These are phyloP conservation scores for Avahi laniger DNA, from an alignment of 2,797 vertebrate species.

Conservation along the genomic window DNA sequence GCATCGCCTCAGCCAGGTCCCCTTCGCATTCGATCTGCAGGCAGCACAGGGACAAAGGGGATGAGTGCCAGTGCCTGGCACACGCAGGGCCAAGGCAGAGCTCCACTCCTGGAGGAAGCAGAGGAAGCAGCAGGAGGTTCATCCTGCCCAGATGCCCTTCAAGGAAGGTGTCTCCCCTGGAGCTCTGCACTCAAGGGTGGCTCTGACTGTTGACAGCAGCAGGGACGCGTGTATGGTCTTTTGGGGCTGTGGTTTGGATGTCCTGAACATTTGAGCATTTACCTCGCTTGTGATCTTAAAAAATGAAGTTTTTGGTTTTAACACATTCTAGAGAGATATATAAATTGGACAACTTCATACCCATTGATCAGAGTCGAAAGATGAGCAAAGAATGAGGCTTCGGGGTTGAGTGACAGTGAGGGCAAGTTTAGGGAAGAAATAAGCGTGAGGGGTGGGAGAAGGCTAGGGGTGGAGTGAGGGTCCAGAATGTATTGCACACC, in stretches of 20 bases:
- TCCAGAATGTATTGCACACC: not conserved
- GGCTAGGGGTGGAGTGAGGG: not conserved
- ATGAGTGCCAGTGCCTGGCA: accelerated
- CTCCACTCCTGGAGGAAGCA: not conserved
- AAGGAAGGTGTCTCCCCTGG: not conserved
- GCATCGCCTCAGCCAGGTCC: conserved; percentile 95
- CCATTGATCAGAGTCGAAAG: not conserved
- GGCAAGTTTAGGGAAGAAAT: not conserved
- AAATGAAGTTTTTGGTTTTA: not conserved
- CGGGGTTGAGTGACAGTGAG: not conserved
- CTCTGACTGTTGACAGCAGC: not conserved
- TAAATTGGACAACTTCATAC: not conserved
- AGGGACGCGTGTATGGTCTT: accelerated
- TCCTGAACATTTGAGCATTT: not conserved
- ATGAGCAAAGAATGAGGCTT: not conserved
- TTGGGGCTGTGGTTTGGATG: not conserved
- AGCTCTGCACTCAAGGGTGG: not conserved
- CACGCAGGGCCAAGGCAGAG: accelerated
- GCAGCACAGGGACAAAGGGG: not conserved
- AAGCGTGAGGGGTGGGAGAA: not conserved
- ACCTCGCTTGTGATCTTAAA: not conserved
- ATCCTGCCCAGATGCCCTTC: not conserved
- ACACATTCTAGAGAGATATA: not conserved
- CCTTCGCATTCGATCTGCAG: conserved; percentile 94
- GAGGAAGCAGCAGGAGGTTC: not conserved